phyloP scores from a whole-genome alignment of 2,113 vertebrate species.

The Tachysurus fulvidraco region DNA sequence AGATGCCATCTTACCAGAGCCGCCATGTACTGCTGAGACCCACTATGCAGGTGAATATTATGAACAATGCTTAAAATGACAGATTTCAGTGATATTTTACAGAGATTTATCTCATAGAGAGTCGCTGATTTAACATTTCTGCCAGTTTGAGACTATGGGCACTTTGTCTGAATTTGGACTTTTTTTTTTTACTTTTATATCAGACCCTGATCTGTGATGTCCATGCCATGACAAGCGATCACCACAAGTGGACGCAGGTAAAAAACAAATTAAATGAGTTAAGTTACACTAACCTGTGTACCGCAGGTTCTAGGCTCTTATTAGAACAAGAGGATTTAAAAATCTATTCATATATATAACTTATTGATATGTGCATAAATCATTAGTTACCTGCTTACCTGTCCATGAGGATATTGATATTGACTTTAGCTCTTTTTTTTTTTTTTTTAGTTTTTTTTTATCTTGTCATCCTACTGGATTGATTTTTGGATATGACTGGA shows the following conservation, averaged over 20 bases:
- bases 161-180: background rate
- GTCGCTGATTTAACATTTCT: background rate
- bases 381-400: background rate
- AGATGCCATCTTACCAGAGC: conserved; percentile 91
- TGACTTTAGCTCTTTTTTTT: no score
- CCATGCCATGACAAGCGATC: conserved; percentile 97
- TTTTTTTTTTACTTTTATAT: conserved; percentile 30
- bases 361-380: background rate
- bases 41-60: conserved; percentile 89
- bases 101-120: no score
- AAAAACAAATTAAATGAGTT: conserved; percentile 14
- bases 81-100: background rate
- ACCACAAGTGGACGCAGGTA: conserved; percentile 99
- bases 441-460: no score
- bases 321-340: background rate
- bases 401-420: background rate
- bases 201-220: conserved; percentile 98
- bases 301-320: background rate
- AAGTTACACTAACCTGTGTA: background rate
- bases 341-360: background rate
- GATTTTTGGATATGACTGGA: no score
- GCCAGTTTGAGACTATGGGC: background rate
- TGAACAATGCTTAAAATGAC: background rate
- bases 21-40: conserved; percentile 91
- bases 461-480: no score